A percentile compares a stretch with the other conserved stretches of the same genome.
Conservation (phyloP, 1,140 invertebrate genomes). For the Drosophila tani region DNA sequence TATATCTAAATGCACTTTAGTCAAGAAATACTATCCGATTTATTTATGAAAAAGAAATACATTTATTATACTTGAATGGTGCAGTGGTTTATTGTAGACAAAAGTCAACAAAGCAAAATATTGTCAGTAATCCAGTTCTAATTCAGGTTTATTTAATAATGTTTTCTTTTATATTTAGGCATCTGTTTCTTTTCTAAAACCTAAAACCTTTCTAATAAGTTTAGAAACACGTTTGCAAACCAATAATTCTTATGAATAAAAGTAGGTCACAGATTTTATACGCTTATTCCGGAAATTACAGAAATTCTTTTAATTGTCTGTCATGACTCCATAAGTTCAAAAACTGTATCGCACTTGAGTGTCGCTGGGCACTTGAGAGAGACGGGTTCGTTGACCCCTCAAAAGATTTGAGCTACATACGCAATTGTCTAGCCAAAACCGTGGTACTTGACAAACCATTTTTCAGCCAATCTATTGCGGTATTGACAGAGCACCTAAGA, state of each 20-base stretch:
- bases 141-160: no score
- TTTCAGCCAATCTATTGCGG: conserved; percentile 61
- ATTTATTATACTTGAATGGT: no score
- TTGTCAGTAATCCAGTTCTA: no score
- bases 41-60: no score
- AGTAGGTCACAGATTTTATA: conserved; percentile 9
- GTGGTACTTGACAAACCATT: conserved; percentile 38
- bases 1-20: no score
- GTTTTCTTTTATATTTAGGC: no score
- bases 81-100: no score
- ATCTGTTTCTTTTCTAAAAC: no score
- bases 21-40: no score
- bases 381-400: conserved; percentile 58
- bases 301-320: conserved; percentile 4
- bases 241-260: background rate
- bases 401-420: conserved; percentile 58
- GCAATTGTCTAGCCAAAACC: conserved; percentile 43
- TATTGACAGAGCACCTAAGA: conserved; percentile 71
- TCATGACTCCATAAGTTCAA: conserved; percentile 4
- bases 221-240: background rate
- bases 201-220: no score
- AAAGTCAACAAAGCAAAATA: no score
- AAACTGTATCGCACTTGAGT: conserved; percentile 23
- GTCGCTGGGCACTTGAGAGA: conserved; percentile 14
- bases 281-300: background rate